Evolutionary conservation across 1,140 invertebrate genomes (phyloP), one percentile per base, ranked within the genome.

Genomic region (Aricia agestis): DNA sequence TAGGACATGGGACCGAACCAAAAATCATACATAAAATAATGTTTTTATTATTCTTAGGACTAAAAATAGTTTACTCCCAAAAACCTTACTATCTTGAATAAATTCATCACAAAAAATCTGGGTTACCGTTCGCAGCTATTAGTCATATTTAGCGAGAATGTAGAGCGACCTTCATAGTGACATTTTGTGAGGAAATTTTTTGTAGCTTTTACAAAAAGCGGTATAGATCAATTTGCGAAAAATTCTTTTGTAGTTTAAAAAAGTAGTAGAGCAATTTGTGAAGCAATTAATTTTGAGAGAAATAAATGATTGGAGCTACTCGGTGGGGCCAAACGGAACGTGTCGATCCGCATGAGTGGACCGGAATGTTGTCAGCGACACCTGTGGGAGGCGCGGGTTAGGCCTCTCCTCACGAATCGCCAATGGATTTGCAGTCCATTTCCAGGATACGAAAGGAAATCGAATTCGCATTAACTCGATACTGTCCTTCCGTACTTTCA

Each of bases 331-430:
- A 78, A 71, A 25, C 41, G 61, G 74, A 76, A 9, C 7, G 11
- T 4, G 19, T 25, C 70, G 71, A 71, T 72, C 66, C 75, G 66
- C 71, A 70, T 72, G 71, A 71, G 61, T 67, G 76, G 66, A 18
- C 72, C 70, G 72, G 75, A 77, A 78, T 77, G 77, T 69, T 68
- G 67, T 67, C 72, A 70, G 72, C 32, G 63, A 74, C 69, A 77
- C 75, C 75, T 76, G 75, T 79, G 77, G 72, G 75, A 79, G 57
- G 19, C 69, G 42, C 67, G 58, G 52, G 57, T 45, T n/a, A 52
- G 41, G 59, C 31, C 65, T 57, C 45, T 69, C 42, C 59, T 19
- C 59, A 63, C 59, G 59, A 18, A 52, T 52, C 45, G 11, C 36
- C 36, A 36, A 52, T 52, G 45, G 45, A 15, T 52, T 52, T 52